These are phyloP conservation scores for Calameuta filiformis DNA, from an alignment of 2,888 invertebrate genomes.

Conservation along the genomic window DNA sequence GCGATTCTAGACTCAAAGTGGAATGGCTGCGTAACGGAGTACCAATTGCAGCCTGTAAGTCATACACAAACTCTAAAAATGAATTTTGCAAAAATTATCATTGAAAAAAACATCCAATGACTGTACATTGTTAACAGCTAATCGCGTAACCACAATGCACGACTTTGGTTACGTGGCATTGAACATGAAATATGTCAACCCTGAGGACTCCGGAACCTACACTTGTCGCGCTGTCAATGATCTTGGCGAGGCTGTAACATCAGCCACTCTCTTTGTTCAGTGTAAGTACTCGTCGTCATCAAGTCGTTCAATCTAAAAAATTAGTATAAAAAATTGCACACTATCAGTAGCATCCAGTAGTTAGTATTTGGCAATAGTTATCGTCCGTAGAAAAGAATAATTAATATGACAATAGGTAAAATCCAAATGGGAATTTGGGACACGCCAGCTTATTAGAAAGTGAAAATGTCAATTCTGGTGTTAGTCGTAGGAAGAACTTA, in stretches of 20 bases:
- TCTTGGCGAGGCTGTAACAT: conserved; percentile 94
- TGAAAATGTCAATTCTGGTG: neutral
- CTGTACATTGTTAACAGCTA: conserved; percentile 70
- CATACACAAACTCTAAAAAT: neutral
- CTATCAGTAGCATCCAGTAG: neutral
- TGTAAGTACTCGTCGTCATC: conserved; percentile 69
- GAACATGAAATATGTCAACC: conserved; percentile 93
- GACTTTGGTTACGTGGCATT: conserved; percentile 98
- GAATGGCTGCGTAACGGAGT: conserved; percentile 95
- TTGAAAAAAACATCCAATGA: conserved; percentile 4
- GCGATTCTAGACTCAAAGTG: conserved; percentile 90
- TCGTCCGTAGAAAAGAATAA: neutral
- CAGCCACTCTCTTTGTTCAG: conserved; percentile 90
- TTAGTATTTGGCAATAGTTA: neutral
- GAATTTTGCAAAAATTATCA: neutral
- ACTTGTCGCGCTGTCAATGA: conserved; percentile 94
- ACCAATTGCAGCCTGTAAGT: conserved; percentile 87
- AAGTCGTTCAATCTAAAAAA: neutral
- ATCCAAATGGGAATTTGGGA: neutral
- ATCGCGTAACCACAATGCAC: conserved; percentile 92
- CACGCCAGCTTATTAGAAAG: neutral
- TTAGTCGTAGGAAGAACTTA: neutral
- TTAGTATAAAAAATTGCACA: neutral
- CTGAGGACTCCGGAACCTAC: conserved; percentile 96
- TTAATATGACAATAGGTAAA: neutral